Percentiles rank a stretch among this genome's conserved stretches.
These are phyloP conservation scores for Smutsia gigantea DNA, from an alignment of 2,797 vertebrate species.

Conservation along the genomic window DNA sequence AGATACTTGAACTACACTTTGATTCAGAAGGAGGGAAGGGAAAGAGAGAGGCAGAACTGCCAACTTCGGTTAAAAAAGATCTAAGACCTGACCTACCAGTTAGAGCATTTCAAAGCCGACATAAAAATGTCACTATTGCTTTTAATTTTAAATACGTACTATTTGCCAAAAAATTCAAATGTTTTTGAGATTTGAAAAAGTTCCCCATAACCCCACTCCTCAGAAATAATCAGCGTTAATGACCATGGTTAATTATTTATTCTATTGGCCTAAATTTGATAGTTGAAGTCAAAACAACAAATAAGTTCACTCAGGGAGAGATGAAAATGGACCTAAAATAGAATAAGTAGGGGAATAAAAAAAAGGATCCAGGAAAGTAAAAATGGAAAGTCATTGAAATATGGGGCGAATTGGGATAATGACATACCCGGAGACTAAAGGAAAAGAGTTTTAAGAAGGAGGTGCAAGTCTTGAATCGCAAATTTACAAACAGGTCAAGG, in stretches of 20 bases:
- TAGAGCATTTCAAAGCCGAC: neutral
- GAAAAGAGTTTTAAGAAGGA: neutral
- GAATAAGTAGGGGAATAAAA: neutral
- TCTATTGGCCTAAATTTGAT: neutral
- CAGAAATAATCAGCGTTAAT: conserved; percentile 13
- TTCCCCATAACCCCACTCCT: neutral
- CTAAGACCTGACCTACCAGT: neutral
- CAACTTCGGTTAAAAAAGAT: neutral
- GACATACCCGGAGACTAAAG: neutral
- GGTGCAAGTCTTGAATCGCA: neutral
- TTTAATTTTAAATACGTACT: neutral
- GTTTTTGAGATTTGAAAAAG: neutral
- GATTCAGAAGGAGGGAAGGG: neutral
- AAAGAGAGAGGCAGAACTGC: neutral
- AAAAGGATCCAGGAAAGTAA: neutral
- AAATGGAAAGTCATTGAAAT: neutral
- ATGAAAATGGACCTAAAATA: neutral
- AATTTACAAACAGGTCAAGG: neutral
- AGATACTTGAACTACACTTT: neutral
- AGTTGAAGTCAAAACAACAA: neutral
- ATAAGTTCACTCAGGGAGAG: neutral
- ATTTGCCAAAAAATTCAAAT: neutral
- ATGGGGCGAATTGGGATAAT: neutral
- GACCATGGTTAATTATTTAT: neutral
- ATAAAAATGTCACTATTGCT: neutral